phyloP scores from a whole-genome alignment of 2,113 vertebrate species.

The Corythaeola cristata region DNA sequence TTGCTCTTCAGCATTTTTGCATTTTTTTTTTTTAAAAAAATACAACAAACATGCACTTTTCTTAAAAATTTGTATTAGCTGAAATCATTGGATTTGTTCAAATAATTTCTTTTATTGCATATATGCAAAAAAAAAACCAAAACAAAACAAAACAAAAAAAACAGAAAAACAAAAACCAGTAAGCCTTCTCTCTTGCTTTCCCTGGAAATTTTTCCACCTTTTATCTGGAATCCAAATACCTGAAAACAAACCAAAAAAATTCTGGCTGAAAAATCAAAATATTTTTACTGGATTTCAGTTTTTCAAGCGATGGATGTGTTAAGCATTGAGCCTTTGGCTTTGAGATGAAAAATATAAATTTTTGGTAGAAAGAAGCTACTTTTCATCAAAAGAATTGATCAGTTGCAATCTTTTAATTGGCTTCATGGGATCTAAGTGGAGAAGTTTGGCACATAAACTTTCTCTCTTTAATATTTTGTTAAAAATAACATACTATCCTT shows the following conservation, averaged over 20 bases:
- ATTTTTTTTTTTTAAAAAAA: not conserved
- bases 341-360: not conserved
- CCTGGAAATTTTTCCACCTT: slow-evolving; percentile 1
- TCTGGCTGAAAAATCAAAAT: slow-evolving; percentile 28
- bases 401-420: not conserved
- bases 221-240: slow-evolving; percentile 29
- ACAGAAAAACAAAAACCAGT: too few species aligned
- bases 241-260: slow-evolving; percentile 35
- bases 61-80: not conserved
- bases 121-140: not conserved
- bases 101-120: not conserved
- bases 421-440: not conserved
- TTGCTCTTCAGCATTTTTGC: not conserved
- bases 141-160: too few species aligned
- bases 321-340: not conserved
- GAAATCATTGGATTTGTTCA: not conserved
- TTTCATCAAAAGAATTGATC: not conserved
- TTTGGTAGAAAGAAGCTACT: not conserved
- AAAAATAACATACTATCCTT: not conserved
- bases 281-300: slow-evolving; percentile 12
- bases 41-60: not conserved
- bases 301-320: not conserved
- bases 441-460: not conserved
- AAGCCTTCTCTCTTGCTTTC: not conserved
- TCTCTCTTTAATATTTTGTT: not conserved